Evolutionary conservation across 1,140 invertebrate species (phyloP).

Genomic region (Pissodes strobi): DNA sequence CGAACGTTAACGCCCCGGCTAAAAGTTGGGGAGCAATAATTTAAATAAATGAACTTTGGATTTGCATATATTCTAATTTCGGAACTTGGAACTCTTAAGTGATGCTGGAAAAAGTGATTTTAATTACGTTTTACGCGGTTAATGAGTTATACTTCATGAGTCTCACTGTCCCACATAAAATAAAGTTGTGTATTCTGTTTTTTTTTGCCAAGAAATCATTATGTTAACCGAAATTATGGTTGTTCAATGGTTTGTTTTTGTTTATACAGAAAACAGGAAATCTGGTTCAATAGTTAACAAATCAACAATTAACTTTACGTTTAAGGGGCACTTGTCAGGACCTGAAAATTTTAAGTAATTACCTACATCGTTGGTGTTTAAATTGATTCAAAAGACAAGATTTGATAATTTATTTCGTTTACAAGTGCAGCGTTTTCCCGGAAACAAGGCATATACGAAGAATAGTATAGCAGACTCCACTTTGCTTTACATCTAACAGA

Average conservation of each 20-base stretch:
- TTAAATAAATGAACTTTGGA: conserved; percentile 15
- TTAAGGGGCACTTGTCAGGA: not conserved
- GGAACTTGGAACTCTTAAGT: not conserved
- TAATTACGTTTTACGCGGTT: not conserved
- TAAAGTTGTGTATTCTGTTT: too few species aligned
- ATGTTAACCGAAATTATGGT: not conserved
- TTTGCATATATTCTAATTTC: conserved; percentile 20
- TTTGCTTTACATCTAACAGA: not conserved
- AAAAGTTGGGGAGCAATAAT: conserved; percentile 17
- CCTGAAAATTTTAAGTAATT: too few species aligned
- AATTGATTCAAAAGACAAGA: not conserved
- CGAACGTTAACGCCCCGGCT: conserved; percentile 6
- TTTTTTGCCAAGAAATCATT: not conserved
- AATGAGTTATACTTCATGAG: not conserved
- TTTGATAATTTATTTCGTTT: not conserved
- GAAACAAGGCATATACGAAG: not conserved
- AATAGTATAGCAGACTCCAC: not conserved
- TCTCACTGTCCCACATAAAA: too few species aligned
- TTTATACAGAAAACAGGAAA: too few species aligned
- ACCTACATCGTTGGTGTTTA: too few species aligned
- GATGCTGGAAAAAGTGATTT: not conserved
- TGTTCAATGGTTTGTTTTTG: not conserved
- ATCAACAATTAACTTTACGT: too few species aligned
- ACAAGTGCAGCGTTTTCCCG: not conserved
- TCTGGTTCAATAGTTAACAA: too few species aligned